A percentile compares a stretch with the other conserved stretches of the same genome.
Conservation (phyloP, 2,797 vertebrate genomes). For the Sorex maritimensis region DNA sequence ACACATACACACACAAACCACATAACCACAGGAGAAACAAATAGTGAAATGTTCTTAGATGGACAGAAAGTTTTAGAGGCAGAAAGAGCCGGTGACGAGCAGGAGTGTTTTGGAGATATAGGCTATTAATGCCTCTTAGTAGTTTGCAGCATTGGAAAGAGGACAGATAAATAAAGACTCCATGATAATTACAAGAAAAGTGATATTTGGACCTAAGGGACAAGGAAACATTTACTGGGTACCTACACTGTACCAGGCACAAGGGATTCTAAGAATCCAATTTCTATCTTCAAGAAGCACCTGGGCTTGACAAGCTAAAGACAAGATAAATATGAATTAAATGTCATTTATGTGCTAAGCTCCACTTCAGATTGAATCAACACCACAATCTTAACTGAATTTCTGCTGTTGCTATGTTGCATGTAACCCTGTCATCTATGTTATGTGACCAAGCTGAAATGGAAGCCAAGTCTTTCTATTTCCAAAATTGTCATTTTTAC, state of each 20-base stretch:
- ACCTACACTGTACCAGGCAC: background rate
- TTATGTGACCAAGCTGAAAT: background rate
- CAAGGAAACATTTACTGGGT: background rate
- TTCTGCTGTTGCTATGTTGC: background rate
- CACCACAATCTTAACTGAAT: background rate
- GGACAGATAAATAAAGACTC: background rate
- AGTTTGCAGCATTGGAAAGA: background rate
- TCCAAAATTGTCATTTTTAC: slow-evolving; percentile 9
- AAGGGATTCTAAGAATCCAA: background rate
- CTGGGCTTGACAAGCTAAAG: slow-evolving; percentile 17
- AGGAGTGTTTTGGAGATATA: background rate
- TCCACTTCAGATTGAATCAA: slow-evolving; percentile 28
- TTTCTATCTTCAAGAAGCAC: background rate
- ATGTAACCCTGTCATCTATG: background rate
- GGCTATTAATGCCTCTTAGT: background rate
- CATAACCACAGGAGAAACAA: background rate
- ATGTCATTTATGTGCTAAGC: background rate
- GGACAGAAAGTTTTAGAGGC: background rate
- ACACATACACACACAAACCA: background rate
- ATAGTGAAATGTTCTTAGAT: background rate
- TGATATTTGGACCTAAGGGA: background rate
- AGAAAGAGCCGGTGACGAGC: background rate
- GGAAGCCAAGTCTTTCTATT: background rate
- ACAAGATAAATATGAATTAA: background rate
- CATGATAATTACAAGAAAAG: background rate